Evolutionary conservation across 2,113 vertebrate species (phyloP).

Genomic region (Fulica atra): DNA sequence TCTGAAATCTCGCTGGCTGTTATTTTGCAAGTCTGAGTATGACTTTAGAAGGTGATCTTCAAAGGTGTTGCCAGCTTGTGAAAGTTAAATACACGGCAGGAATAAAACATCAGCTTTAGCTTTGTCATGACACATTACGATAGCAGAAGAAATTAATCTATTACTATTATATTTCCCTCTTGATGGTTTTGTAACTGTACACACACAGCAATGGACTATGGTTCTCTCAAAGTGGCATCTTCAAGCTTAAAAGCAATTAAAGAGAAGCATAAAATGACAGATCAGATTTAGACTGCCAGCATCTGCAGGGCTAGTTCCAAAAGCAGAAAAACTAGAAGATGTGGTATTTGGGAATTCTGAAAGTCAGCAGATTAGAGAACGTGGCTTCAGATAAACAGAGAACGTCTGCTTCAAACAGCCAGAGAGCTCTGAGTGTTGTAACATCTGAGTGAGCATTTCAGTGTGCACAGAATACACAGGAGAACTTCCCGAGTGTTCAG

Average conservation of each 20-base stretch:
- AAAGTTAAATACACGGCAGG: neutral
- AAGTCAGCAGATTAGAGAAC: neutral
- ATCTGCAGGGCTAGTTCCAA: constrained; percentile 4
- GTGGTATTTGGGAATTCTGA: neutral
- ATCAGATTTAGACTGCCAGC: neutral
- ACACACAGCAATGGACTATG: neutral
- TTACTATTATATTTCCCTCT: neutral
- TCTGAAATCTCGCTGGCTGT: neutral
- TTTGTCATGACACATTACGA: neutral
- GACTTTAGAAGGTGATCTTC: neutral
- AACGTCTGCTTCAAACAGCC: neutral
- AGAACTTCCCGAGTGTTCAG: neutral
- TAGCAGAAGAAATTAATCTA: neutral
- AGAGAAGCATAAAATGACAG: neutral
- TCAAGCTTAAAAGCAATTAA: neutral
- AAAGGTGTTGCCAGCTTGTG: neutral
- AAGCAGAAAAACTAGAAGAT: neutral
- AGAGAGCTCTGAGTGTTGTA: neutral
- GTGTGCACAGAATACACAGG: fast-evolving
- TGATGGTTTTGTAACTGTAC: neutral
- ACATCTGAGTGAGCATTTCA: neutral
- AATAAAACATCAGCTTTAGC: neutral
- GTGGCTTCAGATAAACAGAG: neutral
- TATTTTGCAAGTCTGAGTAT: neutral
- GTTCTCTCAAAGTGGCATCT: neutral